Base-by-base conservation (phyloP, 2,797 vertebrate species). In the Sebastes steindachneri region DNA sequence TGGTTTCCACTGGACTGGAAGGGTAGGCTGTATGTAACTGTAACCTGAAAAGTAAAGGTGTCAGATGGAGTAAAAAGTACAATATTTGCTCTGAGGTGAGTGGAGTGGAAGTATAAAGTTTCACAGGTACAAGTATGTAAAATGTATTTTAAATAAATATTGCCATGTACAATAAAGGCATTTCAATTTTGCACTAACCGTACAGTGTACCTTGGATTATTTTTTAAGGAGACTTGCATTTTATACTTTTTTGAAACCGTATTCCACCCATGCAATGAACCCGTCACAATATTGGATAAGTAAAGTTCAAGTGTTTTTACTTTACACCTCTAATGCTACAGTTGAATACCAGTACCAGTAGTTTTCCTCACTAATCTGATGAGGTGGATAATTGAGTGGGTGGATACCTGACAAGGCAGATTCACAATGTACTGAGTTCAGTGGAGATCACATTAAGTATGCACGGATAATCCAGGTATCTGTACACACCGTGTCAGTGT, bases 381-480 rank as follows among this genome's bases (percentile, higher is more conserved):
- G 35, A 63, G 58, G 23, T 54, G 60, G 51, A 78, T 83, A 69
- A 83, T 57, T 83, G 55, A 77, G 72, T 74, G 35, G 71, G 51
- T 76, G 71, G 74, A 68, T 37, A 64, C 60, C 58, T 77, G 57
- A 75, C 73, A 69, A 74, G 70, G 33, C 45, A 73, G 41, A 64
- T 79, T 77, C 41, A 67, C 53, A 45, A 73, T 14, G 25, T 62
- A 33, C 53, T 83, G n/a, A 72, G 62, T 77, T 86, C 73, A 84
- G 23, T 54, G 33, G 28, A 73, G 70, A 82, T 80, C 58, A 66
- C 31, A 79, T 68, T 41, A 81, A 26, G 17, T 37, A 66, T 73
- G 82, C 45, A 54, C 0, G 3, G 14, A 57, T 67, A 37, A 72
- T 58, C 54, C 55, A 63, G 59, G 58, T 73, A 70, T 82, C 57